Percentiles rank a stretch among this genome's conserved stretches.
Conservation (phyloP, 2,113 vertebrate species). For the Mus musculus region DNA sequence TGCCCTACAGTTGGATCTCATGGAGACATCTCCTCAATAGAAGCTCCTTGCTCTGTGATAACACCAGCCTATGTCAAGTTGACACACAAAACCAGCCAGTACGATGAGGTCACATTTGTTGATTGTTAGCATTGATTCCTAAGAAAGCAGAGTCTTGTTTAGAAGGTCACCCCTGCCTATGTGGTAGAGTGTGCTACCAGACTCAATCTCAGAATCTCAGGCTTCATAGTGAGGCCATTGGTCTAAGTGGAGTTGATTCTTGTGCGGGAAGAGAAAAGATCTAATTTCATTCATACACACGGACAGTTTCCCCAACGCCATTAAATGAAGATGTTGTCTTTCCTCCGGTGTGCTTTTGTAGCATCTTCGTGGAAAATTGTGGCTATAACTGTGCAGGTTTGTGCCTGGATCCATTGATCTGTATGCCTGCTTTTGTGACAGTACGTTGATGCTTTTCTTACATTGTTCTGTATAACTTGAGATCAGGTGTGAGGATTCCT, state of each 20-base stretch:
- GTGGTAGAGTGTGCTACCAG: not conserved
- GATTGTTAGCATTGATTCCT: not conserved
- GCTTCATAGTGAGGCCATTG: not conserved
- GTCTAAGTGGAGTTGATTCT: not conserved
- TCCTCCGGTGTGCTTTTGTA: not conserved
- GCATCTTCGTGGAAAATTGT: not conserved
- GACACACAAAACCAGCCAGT: too few relatives aligned
- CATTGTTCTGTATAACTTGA: not conserved
- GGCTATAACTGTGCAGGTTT: too few relatives aligned
- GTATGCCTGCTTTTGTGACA: not conserved
- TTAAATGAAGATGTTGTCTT: not conserved
- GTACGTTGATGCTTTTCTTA: not conserved
- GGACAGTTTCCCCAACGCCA: not conserved
- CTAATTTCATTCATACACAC: not conserved
- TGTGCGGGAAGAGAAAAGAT: not conserved
- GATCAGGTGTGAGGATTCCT: not conserved
- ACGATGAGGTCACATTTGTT: not conserved
- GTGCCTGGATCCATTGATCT: not conserved
- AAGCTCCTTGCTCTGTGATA: too few relatives aligned
- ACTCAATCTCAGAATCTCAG: not conserved
- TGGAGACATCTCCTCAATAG: too few relatives aligned
- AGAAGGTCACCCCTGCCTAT: not conserved
- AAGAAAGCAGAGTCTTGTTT: not conserved
- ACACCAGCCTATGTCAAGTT: too few relatives aligned
- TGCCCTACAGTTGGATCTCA: too few relatives aligned